Evolutionary conservation across 2,797 vertebrate species (phyloP).

Genomic region (Silurus aristotelis): DNA sequence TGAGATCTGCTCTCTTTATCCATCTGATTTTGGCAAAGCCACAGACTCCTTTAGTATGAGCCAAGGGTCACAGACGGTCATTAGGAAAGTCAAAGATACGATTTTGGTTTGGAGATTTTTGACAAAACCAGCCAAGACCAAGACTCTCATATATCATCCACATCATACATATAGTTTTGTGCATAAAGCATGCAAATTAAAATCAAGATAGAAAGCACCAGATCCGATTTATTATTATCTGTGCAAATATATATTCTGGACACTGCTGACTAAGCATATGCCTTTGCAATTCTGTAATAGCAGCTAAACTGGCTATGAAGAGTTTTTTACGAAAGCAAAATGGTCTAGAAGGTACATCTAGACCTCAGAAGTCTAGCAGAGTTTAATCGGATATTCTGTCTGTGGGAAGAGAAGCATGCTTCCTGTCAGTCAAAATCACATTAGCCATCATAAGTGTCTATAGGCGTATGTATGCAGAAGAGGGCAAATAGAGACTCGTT

Average conservation of each 20-base stretch:
- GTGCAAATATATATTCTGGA: neutral
- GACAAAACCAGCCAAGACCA: neutral
- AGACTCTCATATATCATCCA: neutral
- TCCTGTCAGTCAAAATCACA: neutral
- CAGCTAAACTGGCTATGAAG: neutral
- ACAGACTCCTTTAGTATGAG: neutral
- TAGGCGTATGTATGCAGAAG: neutral
- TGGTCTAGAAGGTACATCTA: neutral
- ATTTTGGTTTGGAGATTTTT: neutral
- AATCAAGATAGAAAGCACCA: no score
- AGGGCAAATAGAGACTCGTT: neutral
- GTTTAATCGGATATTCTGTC: neutral
- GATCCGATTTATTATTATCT: no score
- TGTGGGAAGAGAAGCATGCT: neutral
- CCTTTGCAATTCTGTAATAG: neutral
- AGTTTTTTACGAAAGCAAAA: neutral
- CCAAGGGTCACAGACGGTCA: neutral
- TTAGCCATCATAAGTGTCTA: neutral
- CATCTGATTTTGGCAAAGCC: neutral
- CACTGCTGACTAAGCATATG: neutral
- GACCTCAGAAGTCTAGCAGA: neutral
- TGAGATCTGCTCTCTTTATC: constrained; percentile 9
- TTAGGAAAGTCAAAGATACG: neutral
- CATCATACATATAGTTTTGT: neutral
- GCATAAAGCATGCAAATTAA: neutral